Evolutionary conservation across 2,113 vertebrate genomes (phyloP).

Genomic region (Mesocricetus auratus): DNA sequence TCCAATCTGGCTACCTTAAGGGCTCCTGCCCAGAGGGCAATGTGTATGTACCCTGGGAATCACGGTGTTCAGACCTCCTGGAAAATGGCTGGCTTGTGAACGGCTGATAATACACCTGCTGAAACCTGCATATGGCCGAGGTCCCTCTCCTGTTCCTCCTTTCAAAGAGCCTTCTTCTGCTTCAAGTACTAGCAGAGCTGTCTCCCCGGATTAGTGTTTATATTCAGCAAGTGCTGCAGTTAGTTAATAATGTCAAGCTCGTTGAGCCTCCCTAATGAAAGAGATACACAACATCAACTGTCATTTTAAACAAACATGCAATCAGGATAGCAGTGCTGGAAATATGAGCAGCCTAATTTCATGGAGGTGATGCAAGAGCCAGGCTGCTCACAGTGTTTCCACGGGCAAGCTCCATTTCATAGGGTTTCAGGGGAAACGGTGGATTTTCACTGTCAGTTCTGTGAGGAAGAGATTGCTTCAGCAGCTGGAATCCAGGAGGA

Average conservation of each 20-base stretch:
- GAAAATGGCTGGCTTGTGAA: not conserved
- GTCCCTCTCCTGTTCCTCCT: slow-evolving; percentile 61
- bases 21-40: not conserved
- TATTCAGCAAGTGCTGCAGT: slow-evolving; percentile 85
- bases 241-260: slow-evolving; percentile 89
- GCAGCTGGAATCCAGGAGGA: slow-evolving; percentile 87
- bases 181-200: slow-evolving; percentile 85
- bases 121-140: slow-evolving; percentile 58
- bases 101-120: slow-evolving; percentile 48
- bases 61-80: not conserved
- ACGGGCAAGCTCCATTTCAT: slow-evolving; percentile 42
- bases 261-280: slow-evolving; percentile 87
- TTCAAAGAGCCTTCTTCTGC: slow-evolving; percentile 80
- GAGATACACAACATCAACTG: slow-evolving; percentile 88
- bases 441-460: slow-evolving; percentile 82
- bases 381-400: slow-evolving; percentile 79
- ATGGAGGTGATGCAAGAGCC: slow-evolving; percentile 82
- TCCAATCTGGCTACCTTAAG: not conserved
- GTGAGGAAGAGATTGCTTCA: slow-evolving; percentile 87
- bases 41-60: not conserved
- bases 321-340: slow-evolving; percentile 85
- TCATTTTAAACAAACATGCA: slow-evolving; percentile 89
- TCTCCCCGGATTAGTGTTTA: slow-evolving; percentile 87
- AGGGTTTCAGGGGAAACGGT: not conserved
- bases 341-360: slow-evolving; percentile 87